Evolutionary conservation across 92 coral and sea anemone species (phyloP), one percentile per base, ranked within the genome.

Genomic region (Phenganax subtilis): DNA sequence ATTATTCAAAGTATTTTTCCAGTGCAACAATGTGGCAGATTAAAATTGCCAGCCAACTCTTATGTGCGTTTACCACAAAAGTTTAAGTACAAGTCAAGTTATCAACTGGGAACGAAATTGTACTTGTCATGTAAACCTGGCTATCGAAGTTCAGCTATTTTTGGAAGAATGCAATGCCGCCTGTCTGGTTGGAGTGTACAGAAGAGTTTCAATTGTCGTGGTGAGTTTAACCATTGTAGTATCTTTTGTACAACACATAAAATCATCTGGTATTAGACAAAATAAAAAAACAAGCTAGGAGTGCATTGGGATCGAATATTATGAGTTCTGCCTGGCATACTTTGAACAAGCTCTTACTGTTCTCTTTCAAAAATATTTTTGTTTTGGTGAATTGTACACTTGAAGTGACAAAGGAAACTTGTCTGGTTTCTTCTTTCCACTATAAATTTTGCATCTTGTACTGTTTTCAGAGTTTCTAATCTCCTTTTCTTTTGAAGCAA

Each of bases 121-220:
- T 71, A 63, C 15, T 87, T 85, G 72, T 28, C n/a, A 44, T 91
- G 96, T 56, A 29, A 57, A 27, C 86, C 86, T 56, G 92, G 96
- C 11, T 85, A 87, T 79, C 86, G 44, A 82, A 7, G 74, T 14
- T n/a, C 54, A 25, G 29, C 59, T 14, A 89, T 90, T 11, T 10
- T 44, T 28, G 60, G 73, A 47, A 61, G 55, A 12, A 57, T 80
- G 56, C 5, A 3, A 16, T 86, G 67, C 17, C 75, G 3, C 12
- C 16, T 12, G 85, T 85, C 75, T 77, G 57, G 55, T 72, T 84
- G 71, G 77, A 83, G 30, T 44, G 7, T 88, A 54, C 84, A 3
- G 71, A 54, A 5, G 55, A 17, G n/a, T 76, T 62, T 89, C 60
- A 67, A 11, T n/a, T 91, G 96, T 58, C 65, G 78, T 52, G 81